A percentile compares a stretch with the other conserved stretches of the same genome.
phyloP scores from a whole-genome alignment of 2,888 invertebrate species.

The Agapostemon virescens region DNA sequence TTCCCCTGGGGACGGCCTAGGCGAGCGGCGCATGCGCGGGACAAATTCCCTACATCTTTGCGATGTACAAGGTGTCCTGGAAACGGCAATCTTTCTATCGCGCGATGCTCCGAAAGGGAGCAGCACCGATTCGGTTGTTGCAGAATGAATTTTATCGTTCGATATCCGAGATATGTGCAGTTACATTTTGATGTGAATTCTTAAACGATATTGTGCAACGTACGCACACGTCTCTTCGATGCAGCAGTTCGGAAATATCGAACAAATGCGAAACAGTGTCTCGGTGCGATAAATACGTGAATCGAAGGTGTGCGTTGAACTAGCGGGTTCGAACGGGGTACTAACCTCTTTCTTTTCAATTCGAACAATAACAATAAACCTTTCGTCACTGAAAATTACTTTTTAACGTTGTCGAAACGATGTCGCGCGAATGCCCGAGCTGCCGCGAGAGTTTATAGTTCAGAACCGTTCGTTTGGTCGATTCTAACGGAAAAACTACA shows the following conservation, averaged over 20 bases:
- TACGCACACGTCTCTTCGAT: slow-evolving; percentile 12
- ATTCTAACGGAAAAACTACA: not conserved
- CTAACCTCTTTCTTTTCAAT: slow-evolving; percentile 43
- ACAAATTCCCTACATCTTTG: too few relatives aligned
- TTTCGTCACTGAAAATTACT: slow-evolving; percentile 22
- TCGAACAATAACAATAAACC: slow-evolving; percentile 43
- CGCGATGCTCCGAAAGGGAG: slow-evolving; percentile 12
- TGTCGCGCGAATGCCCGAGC: not conserved
- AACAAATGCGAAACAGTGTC: slow-evolving; percentile 19
- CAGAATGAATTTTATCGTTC: slow-evolving; percentile 50
- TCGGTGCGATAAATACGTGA: slow-evolving; percentile 13
- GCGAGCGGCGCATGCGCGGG: too few relatives aligned
- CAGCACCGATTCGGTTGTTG: slow-evolving; percentile 46
- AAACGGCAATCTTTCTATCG: too few relatives aligned
- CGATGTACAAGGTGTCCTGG: too few relatives aligned
- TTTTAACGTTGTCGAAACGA: not conserved
- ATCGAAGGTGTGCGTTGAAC: not conserved
- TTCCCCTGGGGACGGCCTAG: too few relatives aligned
- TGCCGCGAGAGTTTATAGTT: not conserved
- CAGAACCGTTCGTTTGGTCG: not conserved
- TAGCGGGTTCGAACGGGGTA: slow-evolving; percentile 24
- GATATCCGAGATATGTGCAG: slow-evolving; percentile 38
- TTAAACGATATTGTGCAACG: slow-evolving; percentile 35
- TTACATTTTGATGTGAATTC: slow-evolving; percentile 45
- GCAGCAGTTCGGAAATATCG: slow-evolving; percentile 21